Evolutionary conservation across 2,888 invertebrate genomes (phyloP).

Genomic region (Amphimallon solstitiale): DNA sequence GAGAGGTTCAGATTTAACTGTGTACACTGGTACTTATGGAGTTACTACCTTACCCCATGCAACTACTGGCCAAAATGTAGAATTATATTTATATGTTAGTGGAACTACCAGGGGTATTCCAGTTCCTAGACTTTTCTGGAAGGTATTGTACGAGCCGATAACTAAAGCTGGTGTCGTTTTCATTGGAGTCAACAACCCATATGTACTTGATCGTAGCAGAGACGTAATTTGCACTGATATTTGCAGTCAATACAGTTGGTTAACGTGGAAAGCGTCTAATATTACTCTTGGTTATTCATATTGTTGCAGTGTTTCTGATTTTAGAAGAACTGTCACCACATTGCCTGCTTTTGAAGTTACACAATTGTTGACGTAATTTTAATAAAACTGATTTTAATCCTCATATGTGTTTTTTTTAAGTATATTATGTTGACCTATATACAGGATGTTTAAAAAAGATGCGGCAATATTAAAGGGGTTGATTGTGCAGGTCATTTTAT

Average conservation of each 20-base stretch:
- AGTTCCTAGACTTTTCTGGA: constrained; percentile 69
- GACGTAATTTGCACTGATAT: constrained; percentile 60
- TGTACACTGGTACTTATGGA: constrained; percentile 71
- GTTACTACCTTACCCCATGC: constrained; percentile 67
- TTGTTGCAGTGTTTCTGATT: constrained; percentile 70
- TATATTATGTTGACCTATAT: no score
- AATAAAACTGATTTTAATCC: no score
- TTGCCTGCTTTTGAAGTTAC: constrained; percentile 66
- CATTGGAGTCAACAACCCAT: constrained; percentile 72
- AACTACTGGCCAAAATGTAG: constrained; percentile 46
- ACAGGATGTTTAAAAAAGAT: no score
- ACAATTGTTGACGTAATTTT: constrained; percentile 11
- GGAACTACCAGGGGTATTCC: constrained; percentile 62
- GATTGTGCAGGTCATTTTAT: no score
- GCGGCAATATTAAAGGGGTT: no score
- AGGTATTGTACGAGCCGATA: constrained; percentile 67
- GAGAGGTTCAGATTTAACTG: constrained; percentile 56
- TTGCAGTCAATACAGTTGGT: constrained; percentile 69
- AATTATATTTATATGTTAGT: constrained; percentile 55
- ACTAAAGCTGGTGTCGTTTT: constrained; percentile 68
- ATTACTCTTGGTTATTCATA: constrained; percentile 69
- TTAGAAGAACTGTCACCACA: constrained; percentile 65
- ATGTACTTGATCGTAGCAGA: constrained; percentile 48
- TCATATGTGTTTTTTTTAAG: no score
- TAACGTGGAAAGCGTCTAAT: constrained; percentile 66